Evolutionary conservation across 2,888 invertebrate species (phyloP).

Genomic region (Himalopsyche japonica): DNA sequence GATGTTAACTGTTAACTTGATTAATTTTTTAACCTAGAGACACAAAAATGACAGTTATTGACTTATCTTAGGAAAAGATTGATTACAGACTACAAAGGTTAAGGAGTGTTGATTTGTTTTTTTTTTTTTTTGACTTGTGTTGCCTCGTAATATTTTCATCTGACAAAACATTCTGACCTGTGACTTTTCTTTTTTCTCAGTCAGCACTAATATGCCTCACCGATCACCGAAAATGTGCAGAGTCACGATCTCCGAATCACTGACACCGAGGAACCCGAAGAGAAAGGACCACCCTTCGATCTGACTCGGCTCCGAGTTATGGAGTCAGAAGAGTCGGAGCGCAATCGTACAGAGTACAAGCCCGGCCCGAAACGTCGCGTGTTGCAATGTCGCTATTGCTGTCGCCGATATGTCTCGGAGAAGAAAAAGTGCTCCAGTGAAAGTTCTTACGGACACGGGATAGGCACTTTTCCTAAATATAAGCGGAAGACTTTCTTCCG

Average conservation of each 20-base stretch:
- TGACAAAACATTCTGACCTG: neutral
- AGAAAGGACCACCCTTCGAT: neutral
- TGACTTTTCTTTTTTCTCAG: neutral
- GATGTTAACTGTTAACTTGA: no score
- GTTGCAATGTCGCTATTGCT: neutral
- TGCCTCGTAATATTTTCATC: neutral
- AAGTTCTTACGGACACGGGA: neutral
- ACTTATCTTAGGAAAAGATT: no score
- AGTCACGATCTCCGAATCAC: neutral
- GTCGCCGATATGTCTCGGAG: neutral
- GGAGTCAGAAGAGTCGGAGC: neutral
- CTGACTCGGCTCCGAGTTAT: neutral
- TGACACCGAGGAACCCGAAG: neutral
- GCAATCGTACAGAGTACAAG: neutral
- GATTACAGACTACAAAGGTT: no score
- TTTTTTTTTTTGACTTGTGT: no score
- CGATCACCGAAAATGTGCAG: neutral
- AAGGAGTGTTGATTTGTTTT: no score
- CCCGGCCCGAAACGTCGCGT: neutral
- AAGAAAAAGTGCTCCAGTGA: neutral
- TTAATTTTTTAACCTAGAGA: no score
- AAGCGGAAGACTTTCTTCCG: neutral
- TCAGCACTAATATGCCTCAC: neutral
- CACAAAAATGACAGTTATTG: no score
- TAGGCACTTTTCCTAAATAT: neutral